Evolutionary conservation across 2,888 invertebrate species (phyloP).

Genomic region (Sicus ferrugineus): DNA sequence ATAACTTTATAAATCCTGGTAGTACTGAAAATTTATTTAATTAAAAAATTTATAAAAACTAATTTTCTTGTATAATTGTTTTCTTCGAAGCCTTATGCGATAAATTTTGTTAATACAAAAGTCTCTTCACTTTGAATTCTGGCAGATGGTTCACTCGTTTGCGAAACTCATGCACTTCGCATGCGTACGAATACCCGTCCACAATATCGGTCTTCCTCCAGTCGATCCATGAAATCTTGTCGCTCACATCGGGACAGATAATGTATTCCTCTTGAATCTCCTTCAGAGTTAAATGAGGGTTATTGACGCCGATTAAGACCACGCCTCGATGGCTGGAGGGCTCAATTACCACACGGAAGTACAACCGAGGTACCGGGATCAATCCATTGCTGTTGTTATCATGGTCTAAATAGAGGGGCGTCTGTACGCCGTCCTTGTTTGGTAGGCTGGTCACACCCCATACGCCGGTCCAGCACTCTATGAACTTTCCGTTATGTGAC

Average conservation of each 20-base stretch:
- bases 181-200: slow-evolving; percentile 59
- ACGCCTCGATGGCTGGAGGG: no score
- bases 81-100: no score
- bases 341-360: slow-evolving; percentile 70
- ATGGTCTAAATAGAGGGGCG: slow-evolving; percentile 60
- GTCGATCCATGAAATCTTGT: slow-evolving; percentile 53
- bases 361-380: slow-evolving; percentile 69
- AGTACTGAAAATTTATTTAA: no score
- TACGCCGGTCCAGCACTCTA: slow-evolving; percentile 69
- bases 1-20: no score
- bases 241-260: slow-evolving; percentile 55
- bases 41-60: no score
- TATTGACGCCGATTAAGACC: slow-evolving; percentile 67
- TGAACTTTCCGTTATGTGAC: slow-evolving; percentile 52
- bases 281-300: slow-evolving; percentile 58
- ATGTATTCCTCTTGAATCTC: slow-evolving; percentile 56
- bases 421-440: slow-evolving; percentile 61
- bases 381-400: slow-evolving; percentile 58
- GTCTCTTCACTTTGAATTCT: no score
- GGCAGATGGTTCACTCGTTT: slow-evolving; percentile 50
- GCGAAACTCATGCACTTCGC: slow-evolving; percentile 53
- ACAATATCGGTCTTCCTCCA: slow-evolving; percentile 55
- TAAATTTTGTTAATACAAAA: no score
- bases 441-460: slow-evolving; percentile 68
- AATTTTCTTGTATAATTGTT: no score